Percentiles rank a stretch among this genome's conserved stretches.
These are phyloP conservation scores for Rhamnusium bicolor DNA, from an alignment of 2,888 invertebrate species.

Conservation along the genomic window DNA sequence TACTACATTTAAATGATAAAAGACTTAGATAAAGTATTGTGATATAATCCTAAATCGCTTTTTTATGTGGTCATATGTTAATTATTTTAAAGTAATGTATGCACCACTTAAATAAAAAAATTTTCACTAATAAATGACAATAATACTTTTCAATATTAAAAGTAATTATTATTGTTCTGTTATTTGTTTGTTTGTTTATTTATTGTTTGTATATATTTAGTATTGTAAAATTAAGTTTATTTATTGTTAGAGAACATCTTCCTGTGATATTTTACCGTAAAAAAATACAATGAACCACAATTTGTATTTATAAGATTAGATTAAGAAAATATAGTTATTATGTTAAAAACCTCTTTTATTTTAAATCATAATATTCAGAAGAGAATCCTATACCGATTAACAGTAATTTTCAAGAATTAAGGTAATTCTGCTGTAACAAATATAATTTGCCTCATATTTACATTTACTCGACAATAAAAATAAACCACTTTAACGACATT, in stretches of 20 bases:
- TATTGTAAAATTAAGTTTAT: constrained; percentile 16
- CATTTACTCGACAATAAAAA: no score
- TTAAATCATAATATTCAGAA: no score
- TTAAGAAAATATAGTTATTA: background rate
- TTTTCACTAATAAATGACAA: constrained; percentile 32
- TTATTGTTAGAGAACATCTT: constrained; percentile 30
- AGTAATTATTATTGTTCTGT: constrained; percentile 35
- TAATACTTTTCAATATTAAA: constrained; percentile 28
- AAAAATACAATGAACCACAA: constrained; percentile 39
- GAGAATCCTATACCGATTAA: no score
- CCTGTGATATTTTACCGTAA: constrained; percentile 30
- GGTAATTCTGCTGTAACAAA: no score
- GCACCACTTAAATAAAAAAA: constrained; percentile 3
- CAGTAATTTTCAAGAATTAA: no score
- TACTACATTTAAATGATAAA: constrained; percentile 31
- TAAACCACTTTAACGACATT: no score
- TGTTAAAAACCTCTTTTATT: no score
- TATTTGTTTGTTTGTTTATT: constrained; percentile 32
- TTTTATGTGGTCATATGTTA: constrained; percentile 26
- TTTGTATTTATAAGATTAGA: constrained; percentile 13
- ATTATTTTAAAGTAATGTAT: constrained; percentile 18
- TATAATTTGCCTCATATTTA: no score
- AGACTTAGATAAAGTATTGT: constrained; percentile 13
- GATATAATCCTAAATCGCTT: constrained; percentile 13
- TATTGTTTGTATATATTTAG: constrained; percentile 24